Evolutionary conservation across 92 coral and sea anemone genomes (phyloP).

Genomic region (Phenganax stokvisi): DNA sequence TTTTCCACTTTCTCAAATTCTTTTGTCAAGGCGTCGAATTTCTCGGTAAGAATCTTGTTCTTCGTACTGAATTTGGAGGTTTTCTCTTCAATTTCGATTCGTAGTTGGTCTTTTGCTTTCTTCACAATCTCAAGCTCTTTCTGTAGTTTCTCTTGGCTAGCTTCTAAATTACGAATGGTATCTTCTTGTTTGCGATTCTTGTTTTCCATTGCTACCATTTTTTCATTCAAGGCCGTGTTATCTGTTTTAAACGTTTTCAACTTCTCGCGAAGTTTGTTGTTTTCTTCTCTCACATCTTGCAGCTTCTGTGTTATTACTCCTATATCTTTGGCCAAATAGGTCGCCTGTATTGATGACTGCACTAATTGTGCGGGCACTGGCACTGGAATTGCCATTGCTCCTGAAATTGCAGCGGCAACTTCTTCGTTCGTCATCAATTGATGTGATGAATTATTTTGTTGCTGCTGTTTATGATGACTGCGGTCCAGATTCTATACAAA

Average conservation of each 20-base stretch:
- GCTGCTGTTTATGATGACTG: background rate
- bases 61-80: conserved; percentile 55
- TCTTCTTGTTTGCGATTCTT: conserved; percentile 1
- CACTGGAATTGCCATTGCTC: background rate
- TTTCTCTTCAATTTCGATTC: conserved; percentile 40
- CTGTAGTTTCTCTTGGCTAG: conserved; percentile 13
- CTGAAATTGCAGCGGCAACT: background rate
- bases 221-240: conserved; percentile 1
- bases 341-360: no score
- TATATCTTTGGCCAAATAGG: background rate
- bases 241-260: conserved; percentile 9
- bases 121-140: conserved; percentile 26
- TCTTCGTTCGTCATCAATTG: background rate
- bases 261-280: conserved; percentile 14
- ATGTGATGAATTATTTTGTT: background rate
- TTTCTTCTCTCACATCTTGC: conserved; percentile 5
- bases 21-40: conserved; percentile 66
- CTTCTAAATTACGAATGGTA: conserved; percentile 22
- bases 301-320: conserved; percentile 9
- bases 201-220: conserved; percentile 4
- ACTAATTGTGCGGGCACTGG: no score
- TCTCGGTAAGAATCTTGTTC: conserved; percentile 58
- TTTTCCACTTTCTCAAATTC: conserved; percentile 26
- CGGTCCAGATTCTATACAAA: background rate
- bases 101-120: conserved; percentile 26